Conservation (phyloP, 2,113 vertebrate species). For the Chloropsis hardwickii region DNA sequence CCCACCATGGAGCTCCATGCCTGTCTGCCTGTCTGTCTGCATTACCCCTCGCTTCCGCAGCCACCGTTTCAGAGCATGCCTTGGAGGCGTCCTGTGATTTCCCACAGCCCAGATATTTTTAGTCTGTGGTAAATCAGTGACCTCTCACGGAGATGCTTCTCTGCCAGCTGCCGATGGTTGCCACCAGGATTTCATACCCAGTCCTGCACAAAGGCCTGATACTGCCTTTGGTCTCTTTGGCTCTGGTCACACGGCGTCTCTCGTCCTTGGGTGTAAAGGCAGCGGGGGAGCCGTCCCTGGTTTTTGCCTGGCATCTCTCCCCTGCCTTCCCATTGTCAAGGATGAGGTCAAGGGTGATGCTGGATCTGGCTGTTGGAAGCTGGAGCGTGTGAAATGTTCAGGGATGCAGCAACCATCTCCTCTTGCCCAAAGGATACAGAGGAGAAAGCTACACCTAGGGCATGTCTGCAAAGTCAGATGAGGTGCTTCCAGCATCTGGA, state of each 20-base stretch:
- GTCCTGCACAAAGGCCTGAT: background rate
- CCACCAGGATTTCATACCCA: background rate
- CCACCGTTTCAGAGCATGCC: background rate
- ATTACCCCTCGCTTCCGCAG: background rate
- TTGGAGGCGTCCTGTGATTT: background rate
- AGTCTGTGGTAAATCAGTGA: background rate
- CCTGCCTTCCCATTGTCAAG: background rate
- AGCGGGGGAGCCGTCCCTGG: background rate
- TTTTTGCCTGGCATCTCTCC: background rate
- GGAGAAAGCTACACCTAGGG: background rate
- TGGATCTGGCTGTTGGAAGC: background rate
- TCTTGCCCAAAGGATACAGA: background rate
- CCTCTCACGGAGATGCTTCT: background rate
- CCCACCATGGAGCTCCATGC: background rate
- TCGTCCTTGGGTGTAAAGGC: fast-evolving
- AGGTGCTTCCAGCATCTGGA: background rate
- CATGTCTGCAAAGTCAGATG: background rate
- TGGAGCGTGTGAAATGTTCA: background rate
- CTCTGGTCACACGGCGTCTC: fast-evolving
- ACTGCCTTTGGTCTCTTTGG: background rate
- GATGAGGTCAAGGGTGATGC: background rate
- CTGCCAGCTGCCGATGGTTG: background rate
- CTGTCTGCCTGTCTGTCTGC: fast-evolving
- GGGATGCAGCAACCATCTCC: background rate
- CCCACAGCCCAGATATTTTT: slow-evolving; percentile 35